A percentile compares a stretch with the other conserved stretches of the same genome.
Evolutionary conservation across 2,113 vertebrate genomes (phyloP).

Genomic region (Actenoides hombroni): DNA sequence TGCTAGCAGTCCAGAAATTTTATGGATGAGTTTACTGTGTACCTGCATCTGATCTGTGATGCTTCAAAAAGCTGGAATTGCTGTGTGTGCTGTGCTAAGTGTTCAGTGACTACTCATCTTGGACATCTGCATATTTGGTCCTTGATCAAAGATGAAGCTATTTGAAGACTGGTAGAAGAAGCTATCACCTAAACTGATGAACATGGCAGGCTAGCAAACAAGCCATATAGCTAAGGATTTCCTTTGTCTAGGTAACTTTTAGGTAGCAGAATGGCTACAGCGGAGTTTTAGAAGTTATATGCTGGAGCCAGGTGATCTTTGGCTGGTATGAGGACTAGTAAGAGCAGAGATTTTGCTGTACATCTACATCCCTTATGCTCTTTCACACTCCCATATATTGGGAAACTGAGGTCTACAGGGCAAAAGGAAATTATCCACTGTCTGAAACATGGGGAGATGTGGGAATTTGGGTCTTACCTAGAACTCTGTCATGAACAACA

Average conservation of each 20-base stretch:
- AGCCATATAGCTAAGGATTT: not conserved
- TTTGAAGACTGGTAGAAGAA: not conserved
- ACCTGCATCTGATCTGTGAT: not conserved
- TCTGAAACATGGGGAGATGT: not conserved
- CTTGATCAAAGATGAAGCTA: not conserved
- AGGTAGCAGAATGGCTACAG: not conserved
- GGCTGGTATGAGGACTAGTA: not conserved
- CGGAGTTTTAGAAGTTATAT: not conserved
- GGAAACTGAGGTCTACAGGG: not conserved
- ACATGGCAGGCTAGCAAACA: not conserved
- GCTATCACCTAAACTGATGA: not conserved
- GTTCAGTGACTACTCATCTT: not conserved
- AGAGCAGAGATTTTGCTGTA: not conserved
- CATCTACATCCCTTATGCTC: not conserved
- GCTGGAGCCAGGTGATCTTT: not conserved
- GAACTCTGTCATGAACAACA: not conserved
- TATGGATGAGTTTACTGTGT: not conserved
- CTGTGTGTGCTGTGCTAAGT: not conserved
- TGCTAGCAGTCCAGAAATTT: not conserved
- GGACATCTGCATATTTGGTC: not conserved
- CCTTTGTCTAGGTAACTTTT: not conserved
- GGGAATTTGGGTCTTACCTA: not conserved
- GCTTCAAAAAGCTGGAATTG: not conserved
- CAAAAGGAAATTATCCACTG: not conserved
- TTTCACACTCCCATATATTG: not conserved